Evolutionary conservation across 1,140 invertebrate species (phyloP), one percentile per base, ranked within the genome.

Genomic region (Lepidurus couesii): DNA sequence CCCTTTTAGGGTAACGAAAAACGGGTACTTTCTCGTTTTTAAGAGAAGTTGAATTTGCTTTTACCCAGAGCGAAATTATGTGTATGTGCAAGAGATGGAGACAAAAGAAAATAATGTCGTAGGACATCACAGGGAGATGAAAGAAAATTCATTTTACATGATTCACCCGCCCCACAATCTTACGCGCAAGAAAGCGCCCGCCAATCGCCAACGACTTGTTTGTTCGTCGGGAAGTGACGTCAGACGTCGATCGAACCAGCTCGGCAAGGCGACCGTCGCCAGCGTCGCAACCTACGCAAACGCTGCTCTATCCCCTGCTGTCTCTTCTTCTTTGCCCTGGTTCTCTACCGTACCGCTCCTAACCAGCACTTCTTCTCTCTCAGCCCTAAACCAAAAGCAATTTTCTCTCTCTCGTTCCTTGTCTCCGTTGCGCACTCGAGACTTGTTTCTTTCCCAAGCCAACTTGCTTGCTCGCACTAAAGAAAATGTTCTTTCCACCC

Each of bases 271-370:
- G 53, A 65, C 53, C 53, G 53, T 65, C 53, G 53, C 53, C 53
- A 65, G 53, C 53, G 53, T 65, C 53, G 53, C 53, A 65, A 65
- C 53, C 53, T 65, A 65, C 53, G 53, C 53, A 65, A 65, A 65
- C 53, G 53, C 53, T 21, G 8, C 16, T 13, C 21, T 21, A n/a
- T 13, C 16, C 53, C 53, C 53, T 65, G 53, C 53, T 65, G 53
- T 65, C 53, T 65, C 53, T 65, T 21, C 13, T 9, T 21, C 21
- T 16, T 16, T 34, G 34, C 34, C 34, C 34, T 34, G 34, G 34
- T 34, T 65, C 53, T 65, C 21, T 65, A 21, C 53, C 53, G 16
- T 21, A n/a, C 53, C 53, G 53, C 53, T 65, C 53, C 53, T 65
- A 65, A 13, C 53, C 53, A 65, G 21, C 53, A 65, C 53, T 65